phyloP scores from a whole-genome alignment of 2,797 vertebrate genomes.

The Lagodon rhomboides region DNA sequence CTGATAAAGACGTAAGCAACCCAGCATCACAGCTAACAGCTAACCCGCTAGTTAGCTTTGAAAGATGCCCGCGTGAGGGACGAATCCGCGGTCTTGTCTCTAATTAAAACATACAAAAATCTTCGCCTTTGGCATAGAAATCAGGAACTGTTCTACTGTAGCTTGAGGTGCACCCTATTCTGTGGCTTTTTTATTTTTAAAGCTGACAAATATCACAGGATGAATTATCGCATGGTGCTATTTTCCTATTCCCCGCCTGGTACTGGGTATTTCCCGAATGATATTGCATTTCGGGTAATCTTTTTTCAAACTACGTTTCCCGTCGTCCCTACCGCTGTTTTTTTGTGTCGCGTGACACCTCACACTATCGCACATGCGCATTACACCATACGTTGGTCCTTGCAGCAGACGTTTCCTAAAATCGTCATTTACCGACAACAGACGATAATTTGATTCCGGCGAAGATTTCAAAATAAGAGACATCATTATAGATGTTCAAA shows the following conservation, averaged over 20 bases:
- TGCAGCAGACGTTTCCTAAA: slow-evolving; percentile 3
- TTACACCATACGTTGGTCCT: accelerated
- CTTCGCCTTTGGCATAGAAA: background rate
- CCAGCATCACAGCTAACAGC: slow-evolving; percentile 50
- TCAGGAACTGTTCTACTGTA: accelerated
- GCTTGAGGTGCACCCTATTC: accelerated
- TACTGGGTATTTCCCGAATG: slow-evolving; percentile 26
- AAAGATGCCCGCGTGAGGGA: slow-evolving; percentile 63
- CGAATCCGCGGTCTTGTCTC: slow-evolving; percentile 26
- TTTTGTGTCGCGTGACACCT: slow-evolving; percentile 40
- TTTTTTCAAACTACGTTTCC: slow-evolving; percentile 61
- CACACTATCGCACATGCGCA: slow-evolving; percentile 37
- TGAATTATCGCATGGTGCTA: slow-evolving; percentile 28
- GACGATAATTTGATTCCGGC: slow-evolving; percentile 4
- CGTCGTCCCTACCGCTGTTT: background rate
- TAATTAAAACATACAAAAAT: slow-evolving; percentile 27
- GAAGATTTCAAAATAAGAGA: slow-evolving; percentile 59
- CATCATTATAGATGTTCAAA: accelerated
- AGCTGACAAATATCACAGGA: background rate
- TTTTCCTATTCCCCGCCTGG: slow-evolving; percentile 81
- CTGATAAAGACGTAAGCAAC: background rate
- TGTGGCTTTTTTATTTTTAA: background rate
- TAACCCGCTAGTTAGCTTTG: slow-evolving; percentile 63
- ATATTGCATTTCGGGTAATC: slow-evolving; percentile 73
- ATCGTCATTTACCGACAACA: no score